Percentiles rank a stretch among this genome's conserved stretches.
Evolutionary conservation across 2,888 invertebrate genomes (phyloP).

Genomic region (Halictus ligatus): DNA sequence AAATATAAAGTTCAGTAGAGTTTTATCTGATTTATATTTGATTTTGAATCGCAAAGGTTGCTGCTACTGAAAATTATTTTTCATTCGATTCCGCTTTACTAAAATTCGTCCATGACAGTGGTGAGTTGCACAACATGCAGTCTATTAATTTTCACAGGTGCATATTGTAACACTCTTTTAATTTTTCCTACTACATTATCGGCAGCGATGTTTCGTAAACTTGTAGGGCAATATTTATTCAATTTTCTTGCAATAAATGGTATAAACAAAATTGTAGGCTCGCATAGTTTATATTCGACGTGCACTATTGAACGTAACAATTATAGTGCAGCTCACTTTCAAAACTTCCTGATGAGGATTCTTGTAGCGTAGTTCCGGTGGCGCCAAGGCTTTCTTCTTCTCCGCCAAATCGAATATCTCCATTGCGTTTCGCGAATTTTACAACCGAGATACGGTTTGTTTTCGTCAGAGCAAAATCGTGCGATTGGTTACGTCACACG

Average conservation of each 20-base stretch:
- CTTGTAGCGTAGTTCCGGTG: slow-evolving; percentile 31
- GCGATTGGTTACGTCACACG: slow-evolving; percentile 29
- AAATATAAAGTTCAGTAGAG: too few relatives aligned
- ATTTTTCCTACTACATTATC: not conserved
- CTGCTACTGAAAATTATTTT: too few relatives aligned
- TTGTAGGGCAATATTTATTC: not conserved
- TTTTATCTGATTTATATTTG: too few relatives aligned
- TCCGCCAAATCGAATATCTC: slow-evolving; percentile 41
- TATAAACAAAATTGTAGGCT: not conserved
- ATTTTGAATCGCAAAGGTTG: too few relatives aligned
- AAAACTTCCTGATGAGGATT: slow-evolving; percentile 39
- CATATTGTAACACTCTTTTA: not conserved
- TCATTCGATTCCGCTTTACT: too few relatives aligned
- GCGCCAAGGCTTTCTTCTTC: slow-evolving; percentile 31
- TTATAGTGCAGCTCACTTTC: slow-evolving; percentile 29
- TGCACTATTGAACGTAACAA: not conserved
- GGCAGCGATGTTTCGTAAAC: too few relatives aligned
- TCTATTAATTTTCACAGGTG: too few relatives aligned
- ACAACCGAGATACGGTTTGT: not conserved
- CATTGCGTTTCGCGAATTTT: slow-evolving; percentile 32
- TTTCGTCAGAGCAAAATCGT: not conserved
- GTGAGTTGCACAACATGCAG: too few relatives aligned
- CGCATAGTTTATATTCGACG: not conserved
- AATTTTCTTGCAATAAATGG: not conserved
- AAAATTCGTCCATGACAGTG: too few relatives aligned